Evolutionary conservation across 1,140 invertebrate genomes (phyloP).

Genomic region (Zaprionus tsacasi): DNA sequence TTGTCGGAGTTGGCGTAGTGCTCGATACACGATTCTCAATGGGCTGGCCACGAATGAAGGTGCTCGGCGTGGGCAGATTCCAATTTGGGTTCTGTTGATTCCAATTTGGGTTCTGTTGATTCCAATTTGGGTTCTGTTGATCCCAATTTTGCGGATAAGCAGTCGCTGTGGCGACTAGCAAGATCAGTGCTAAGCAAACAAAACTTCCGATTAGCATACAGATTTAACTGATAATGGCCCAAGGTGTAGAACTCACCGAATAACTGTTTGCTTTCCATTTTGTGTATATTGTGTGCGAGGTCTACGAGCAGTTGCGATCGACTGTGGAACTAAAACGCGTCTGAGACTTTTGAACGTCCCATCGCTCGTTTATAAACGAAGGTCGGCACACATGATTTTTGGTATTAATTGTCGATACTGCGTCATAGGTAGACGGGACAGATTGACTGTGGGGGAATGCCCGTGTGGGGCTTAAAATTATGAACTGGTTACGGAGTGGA

Average conservation of each 20-base stretch:
- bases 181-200: conserved; percentile 5
- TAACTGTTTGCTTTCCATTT: conserved; percentile 26
- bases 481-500: conserved; percentile 22
- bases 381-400: conserved; percentile 28
- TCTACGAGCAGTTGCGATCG: conserved; percentile 18
- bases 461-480: conserved; percentile 5
- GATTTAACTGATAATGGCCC: not conserved
- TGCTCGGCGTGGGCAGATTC: conserved; percentile 5
- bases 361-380: conserved; percentile 35
- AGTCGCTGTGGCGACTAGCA: conserved; percentile 13
- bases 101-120: not conserved
- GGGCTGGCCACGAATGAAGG: conserved; percentile 28
- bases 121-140: conserved; percentile 1
- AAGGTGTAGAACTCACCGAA: conserved; percentile 20
- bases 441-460: conserved; percentile 22
- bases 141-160: conserved; percentile 12
- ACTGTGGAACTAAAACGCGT: conserved; percentile 31
- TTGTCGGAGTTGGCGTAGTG: conserved; percentile 45
- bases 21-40: conserved; percentile 2
- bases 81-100: conserved; percentile 1
- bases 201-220: not conserved
- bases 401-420: conserved; percentile 32
- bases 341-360: conserved; percentile 30
- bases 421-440: conserved; percentile 7
- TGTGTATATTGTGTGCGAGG: not conserved